Conservation (phyloP, 1,140 invertebrate genomes). For the Phthorimaea operculella region DNA sequence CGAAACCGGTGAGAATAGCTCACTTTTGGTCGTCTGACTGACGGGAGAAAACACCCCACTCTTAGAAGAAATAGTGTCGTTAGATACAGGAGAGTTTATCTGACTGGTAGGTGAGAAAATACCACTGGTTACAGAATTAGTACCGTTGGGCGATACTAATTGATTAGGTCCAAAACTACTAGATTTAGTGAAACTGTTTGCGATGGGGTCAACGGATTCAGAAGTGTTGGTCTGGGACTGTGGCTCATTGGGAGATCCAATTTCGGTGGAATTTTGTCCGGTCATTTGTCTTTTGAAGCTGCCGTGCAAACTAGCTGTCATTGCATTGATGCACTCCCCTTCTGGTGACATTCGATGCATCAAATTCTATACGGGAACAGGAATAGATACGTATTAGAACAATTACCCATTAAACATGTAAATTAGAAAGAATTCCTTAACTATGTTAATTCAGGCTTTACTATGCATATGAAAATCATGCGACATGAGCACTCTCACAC, state of each 20-base stretch:
- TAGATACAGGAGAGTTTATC: slow-evolving; percentile 66
- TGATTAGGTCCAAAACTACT: slow-evolving; percentile 59
- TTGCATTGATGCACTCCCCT: slow-evolving; percentile 64
- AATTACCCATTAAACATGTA: slow-evolving; percentile 19
- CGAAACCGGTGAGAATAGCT: slow-evolving; percentile 61
- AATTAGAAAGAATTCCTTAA: neutral
- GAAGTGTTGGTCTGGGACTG: slow-evolving; percentile 56
- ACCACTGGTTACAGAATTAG: slow-evolving; percentile 67
- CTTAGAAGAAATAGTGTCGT: slow-evolving; percentile 66
- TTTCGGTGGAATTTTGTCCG: slow-evolving; percentile 44
- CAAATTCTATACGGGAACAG: slow-evolving; percentile 62
- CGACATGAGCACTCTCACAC: slow-evolving; percentile 1
- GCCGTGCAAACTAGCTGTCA: slow-evolving; percentile 61
- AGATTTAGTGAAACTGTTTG: slow-evolving; percentile 55
- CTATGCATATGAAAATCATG: neutral
- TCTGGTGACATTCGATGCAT: slow-evolving; percentile 67
- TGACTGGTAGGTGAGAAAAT: slow-evolving; percentile 67
- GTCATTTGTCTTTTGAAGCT: slow-evolving; percentile 62
- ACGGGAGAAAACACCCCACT: slow-evolving; percentile 63
- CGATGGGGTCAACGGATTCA: slow-evolving; percentile 52
- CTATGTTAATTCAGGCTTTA: neutral
- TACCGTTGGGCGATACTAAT: slow-evolving; percentile 67
- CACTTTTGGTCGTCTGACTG: slow-evolving; percentile 65
- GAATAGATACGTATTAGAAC: slow-evolving; percentile 31
- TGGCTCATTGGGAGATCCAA: slow-evolving; percentile 53